Conservation (phyloP, 2,797 vertebrate genomes). For the Valencia hispanica region DNA sequence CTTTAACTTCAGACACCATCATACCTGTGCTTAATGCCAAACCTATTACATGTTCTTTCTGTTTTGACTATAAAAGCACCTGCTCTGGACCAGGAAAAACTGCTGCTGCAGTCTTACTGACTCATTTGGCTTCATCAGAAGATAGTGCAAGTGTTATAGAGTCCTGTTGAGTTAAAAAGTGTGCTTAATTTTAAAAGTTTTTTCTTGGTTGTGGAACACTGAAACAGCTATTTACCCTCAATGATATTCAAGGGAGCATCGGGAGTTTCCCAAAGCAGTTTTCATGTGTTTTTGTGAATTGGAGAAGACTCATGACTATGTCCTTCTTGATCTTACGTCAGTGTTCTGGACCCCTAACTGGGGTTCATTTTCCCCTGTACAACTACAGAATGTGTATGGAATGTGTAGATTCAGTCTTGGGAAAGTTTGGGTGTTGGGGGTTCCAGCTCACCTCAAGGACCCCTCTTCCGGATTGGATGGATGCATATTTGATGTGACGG, state of each 20-base stretch:
- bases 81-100: background rate
- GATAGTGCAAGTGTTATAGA: background rate
- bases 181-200: background rate
- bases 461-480: background rate
- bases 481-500: background rate
- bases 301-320: background rate
- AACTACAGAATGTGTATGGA: background rate
- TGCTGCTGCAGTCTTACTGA: background rate
- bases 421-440: too few species aligned
- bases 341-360: background rate
- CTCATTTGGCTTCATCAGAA: background rate
- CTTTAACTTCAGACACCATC: background rate
- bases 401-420: too few species aligned
- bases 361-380: background rate
- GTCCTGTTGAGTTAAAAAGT: background rate
- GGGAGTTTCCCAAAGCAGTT: background rate
- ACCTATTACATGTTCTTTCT: background rate
- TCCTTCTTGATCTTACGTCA: background rate
- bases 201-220: background rate
- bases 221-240: background rate
- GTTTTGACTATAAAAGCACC: background rate
- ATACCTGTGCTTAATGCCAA: background rate
- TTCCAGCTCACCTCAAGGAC: too few species aligned
- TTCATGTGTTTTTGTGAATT: background rate
- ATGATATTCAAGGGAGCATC: background rate